Evolutionary conservation across 2,113 vertebrate genomes (phyloP), one percentile per base, ranked within the genome.

Genomic region (Nycticebus coucang): DNA sequence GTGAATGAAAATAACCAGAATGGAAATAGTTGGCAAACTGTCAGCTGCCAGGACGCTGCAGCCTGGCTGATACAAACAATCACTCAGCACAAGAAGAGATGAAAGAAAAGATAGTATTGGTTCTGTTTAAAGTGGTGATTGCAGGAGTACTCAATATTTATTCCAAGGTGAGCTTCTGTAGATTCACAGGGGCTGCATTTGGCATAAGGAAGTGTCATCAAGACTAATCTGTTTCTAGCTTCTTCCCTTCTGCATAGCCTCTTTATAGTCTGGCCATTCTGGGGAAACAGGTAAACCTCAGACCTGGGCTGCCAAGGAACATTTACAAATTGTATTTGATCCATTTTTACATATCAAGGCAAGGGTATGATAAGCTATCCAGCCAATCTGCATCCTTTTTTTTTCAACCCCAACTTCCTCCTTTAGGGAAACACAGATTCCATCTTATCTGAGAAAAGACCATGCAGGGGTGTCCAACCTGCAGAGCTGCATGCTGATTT

Each of bases 101-200:
- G 55, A 55, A 30, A 57, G 64, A 37, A 7, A 24, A 86, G 84
- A 7, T 24, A 4, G 33, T 6, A 1, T 33, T 22, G 1, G 17
- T 1, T 41, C 17, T 13, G 7, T n/a, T 28, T 5, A 10, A 30
- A 53, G 8, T 7, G 41, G 6, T 4, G 24, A 5, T 0, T 1
- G 9, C 15, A 4, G 30, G 69, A 7, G 55, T 33, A 0, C 33
- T 53, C 53, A 4, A 0, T 55, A 8, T n/a, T 33, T 72, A 22
- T 50, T 17, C 22, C n/a, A 7, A 68, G 84, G 71, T 18, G 37
- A 33, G 13, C 64, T 7, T 50, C 0, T 0, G 0, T 7, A 22
- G 50, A 3, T 30, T 59, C 50, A 18, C 28, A 18, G 50, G 0
- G 30, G 69, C 55, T 33, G 35, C 17, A 0, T 7, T n/a, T 21